These are phyloP conservation scores for Crambe crambe DNA, from an alignment of 37 sponge, comb jelly and placozoan species.

Conservation along the genomic window DNA sequence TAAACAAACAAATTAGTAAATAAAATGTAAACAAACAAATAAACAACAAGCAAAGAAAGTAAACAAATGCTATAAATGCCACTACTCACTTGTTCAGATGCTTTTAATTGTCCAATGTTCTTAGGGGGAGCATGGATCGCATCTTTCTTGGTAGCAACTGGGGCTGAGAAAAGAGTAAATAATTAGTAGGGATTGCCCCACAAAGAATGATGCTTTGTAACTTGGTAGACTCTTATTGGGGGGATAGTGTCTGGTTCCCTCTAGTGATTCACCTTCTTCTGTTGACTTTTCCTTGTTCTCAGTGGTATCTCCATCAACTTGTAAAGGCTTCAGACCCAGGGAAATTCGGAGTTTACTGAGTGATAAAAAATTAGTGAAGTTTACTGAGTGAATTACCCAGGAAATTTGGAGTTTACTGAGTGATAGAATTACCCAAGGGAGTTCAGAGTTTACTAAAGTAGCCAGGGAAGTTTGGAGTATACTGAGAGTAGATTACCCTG, in stretches of 20 bases:
- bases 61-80: no score
- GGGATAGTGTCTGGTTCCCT: no score
- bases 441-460: conserved; percentile 34
- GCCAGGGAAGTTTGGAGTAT: no score
- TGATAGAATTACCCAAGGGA: background rate
- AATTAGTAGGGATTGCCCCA: background rate
- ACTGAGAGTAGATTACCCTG: no score
- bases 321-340: conserved; percentile 83
- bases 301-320: conserved; percentile 30
- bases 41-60: background rate
- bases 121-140: conserved; percentile 86
- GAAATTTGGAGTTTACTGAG: conserved; percentile 47
- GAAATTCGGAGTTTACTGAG: conserved; percentile 77
- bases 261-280: background rate
- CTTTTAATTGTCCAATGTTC: conserved; percentile 75
- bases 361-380: background rate
- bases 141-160: conserved; percentile 42
- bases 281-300: background rate
- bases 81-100: conserved; percentile 65
- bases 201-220: no score
- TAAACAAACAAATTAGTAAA: background rate
- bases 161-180: background rate
- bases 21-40: no score
- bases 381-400: conserved; percentile 45
- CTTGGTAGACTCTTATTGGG: no score